These are phyloP conservation scores for Erynnis tages DNA, from an alignment of 2,888 invertebrate genomes.

Conservation along the genomic window DNA sequence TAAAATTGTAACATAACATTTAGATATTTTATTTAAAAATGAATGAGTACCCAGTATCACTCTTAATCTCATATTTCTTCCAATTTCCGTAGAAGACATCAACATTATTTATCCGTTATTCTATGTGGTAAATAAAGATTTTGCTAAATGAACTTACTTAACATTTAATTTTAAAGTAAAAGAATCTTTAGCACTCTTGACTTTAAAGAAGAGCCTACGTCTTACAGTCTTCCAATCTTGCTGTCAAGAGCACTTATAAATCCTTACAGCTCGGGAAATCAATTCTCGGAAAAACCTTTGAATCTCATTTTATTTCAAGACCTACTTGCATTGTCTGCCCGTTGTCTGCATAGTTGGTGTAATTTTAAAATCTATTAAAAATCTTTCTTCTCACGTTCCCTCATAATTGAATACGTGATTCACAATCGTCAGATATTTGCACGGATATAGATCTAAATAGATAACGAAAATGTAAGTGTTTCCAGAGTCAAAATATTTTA, in stretches of 20 bases:
- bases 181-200: slow-evolving; percentile 1
- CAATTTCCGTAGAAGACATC: too few species aligned
- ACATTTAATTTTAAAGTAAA: slow-evolving; percentile 13
- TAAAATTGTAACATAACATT: too few species aligned
- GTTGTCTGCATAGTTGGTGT: slow-evolving; percentile 23
- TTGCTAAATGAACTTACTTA: slow-evolving; percentile 4
- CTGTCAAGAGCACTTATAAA: slow-evolving; percentile 26
- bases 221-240: slow-evolving; percentile 22
- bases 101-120: not conserved
- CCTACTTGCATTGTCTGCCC: slow-evolving; percentile 17
- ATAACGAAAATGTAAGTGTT: too few species aligned
- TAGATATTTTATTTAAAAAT: too few species aligned
- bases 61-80: too few species aligned
- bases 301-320: slow-evolving; percentile 27
- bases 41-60: too few species aligned
- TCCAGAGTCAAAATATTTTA: too few species aligned
- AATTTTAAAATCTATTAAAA: slow-evolving; percentile 28
- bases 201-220: slow-evolving; percentile 14
- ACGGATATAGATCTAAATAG: too few species aligned
- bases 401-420: slow-evolving; percentile 59
- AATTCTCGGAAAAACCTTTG: slow-evolving; percentile 22
- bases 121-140: not conserved
- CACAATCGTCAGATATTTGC: slow-evolving; percentile 47
- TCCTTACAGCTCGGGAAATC: slow-evolving; percentile 23
- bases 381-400: slow-evolving; percentile 44